Conservation (phyloP, 1,140 invertebrate species). For the Drosophila pseudoobscura region DNA sequence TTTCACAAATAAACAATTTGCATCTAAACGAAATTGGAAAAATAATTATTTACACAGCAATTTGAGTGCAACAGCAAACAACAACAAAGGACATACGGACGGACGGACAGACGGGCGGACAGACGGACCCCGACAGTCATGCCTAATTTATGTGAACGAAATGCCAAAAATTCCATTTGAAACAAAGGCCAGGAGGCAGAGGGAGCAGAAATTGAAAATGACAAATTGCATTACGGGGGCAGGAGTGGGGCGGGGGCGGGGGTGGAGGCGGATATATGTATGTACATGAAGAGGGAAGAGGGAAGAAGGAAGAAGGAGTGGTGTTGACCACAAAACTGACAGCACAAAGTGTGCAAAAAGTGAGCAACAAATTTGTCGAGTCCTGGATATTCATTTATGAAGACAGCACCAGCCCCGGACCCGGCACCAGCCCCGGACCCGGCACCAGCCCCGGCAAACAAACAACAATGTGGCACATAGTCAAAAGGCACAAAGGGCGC, state of each 20-base stretch:
- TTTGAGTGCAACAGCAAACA: constrained; percentile 43
- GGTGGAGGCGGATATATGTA: too few relatives aligned
- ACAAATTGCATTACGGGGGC: constrained; percentile 72
- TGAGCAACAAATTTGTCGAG: constrained; percentile 58
- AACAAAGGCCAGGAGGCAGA: constrained; percentile 41
- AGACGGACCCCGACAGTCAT: constrained; percentile 6
- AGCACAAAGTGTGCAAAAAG: constrained; percentile 64
- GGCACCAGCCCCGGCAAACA: too few relatives aligned
- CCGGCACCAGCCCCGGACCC: not conserved
- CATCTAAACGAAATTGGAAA: constrained; percentile 54
- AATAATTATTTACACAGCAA: constrained; percentile 57
- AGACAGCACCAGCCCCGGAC: constrained; percentile 23
- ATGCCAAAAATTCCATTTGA: constrained; percentile 75
- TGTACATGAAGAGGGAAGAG: not conserved
- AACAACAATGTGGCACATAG: too few relatives aligned
- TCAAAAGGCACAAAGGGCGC: too few relatives aligned
- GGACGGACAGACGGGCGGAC: not conserved
- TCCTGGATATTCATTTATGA: constrained; percentile 56
- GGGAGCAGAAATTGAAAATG: constrained; percentile 69
- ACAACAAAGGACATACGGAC: not conserved
- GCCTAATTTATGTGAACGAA: constrained; percentile 71
- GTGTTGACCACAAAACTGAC: constrained; percentile 67
- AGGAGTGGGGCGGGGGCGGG: not conserved
- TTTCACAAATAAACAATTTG: constrained; percentile 60
- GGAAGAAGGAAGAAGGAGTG: constrained; percentile 1